phyloP scores from a whole-genome alignment of 2,797 vertebrate genomes.

The Poecilia gillii region DNA sequence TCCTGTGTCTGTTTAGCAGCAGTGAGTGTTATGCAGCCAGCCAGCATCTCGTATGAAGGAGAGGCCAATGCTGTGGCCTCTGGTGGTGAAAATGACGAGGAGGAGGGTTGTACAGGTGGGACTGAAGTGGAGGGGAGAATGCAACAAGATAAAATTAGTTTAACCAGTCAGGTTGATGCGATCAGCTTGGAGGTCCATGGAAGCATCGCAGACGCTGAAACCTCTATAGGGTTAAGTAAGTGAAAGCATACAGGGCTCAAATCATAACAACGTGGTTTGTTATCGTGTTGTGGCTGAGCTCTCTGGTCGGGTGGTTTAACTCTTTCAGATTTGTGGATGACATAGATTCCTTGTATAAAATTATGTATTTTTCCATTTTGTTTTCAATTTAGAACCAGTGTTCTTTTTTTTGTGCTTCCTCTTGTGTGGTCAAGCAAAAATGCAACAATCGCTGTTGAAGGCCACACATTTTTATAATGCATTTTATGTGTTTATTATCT shows the following conservation, averaged over 20 bases:
- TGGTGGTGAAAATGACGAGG: constrained; percentile 28
- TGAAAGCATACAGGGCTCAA: not conserved
- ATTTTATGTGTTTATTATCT: not conserved
- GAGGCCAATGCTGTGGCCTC: constrained; percentile 10
- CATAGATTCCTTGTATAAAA: not conserved
- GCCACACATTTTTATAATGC: not conserved
- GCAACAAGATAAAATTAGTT: constrained; percentile 9
- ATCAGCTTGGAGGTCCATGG: constrained; percentile 22
- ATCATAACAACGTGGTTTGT: not conserved
- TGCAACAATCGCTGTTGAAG: not conserved
- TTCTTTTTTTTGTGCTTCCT: not conserved
- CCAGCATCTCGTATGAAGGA: constrained; percentile 20
- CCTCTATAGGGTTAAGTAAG: constrained; percentile 38
- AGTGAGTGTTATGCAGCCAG: constrained; percentile 50
- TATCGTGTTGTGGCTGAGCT: not conserved
- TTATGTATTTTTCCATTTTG: not conserved
- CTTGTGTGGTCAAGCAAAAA: not conserved
- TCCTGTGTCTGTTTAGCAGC: not conserved
- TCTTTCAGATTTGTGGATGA: no score
- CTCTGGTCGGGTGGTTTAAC: not conserved
- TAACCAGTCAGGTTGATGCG: constrained; percentile 16
- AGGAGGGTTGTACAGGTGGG: constrained; percentile 10
- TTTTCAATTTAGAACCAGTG: not conserved
- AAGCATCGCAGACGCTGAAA: not conserved
- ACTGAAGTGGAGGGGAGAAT: constrained; percentile 1